Percentiles rank a stretch among this genome's conserved stretches.
Evolutionary conservation across 2,797 vertebrate genomes (phyloP).

Genomic region (Alfaro cultratus): DNA sequence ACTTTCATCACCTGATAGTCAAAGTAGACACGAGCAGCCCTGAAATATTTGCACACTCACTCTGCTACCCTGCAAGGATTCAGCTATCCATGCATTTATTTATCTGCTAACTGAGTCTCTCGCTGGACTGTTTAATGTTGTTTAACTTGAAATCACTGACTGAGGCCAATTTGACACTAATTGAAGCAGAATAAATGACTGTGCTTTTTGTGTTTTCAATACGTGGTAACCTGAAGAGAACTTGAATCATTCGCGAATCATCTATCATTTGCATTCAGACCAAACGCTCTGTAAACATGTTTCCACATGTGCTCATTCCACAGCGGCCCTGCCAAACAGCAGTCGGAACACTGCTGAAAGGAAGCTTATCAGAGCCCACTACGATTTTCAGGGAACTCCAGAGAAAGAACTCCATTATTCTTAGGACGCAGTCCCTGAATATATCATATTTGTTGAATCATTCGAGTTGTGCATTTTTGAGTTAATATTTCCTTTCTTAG

Average conservation of each 20-base stretch:
- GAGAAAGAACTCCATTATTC: constrained; percentile 3
- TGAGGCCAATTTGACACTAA: constrained; percentile 27
- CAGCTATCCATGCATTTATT: constrained; percentile 1
- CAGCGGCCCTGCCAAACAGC: constrained; percentile 62
- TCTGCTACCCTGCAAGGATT: constrained; percentile 8
- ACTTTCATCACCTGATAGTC: constrained; percentile 1
- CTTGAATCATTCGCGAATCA: constrained; percentile 68
- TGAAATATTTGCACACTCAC: constrained; percentile 12
- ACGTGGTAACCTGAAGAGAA: constrained; percentile 52
- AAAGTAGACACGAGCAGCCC: background rate
- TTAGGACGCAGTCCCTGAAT: background rate
- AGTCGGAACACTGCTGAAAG: constrained; percentile 53
- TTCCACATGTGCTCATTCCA: constrained; percentile 75
- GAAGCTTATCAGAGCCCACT: constrained; percentile 59
- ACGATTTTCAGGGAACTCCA: constrained; percentile 36
- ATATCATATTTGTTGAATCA: constrained; percentile 4
- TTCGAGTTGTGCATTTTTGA: constrained; percentile 4
- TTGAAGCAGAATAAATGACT: constrained; percentile 38
- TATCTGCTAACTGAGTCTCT: constrained; percentile 22
- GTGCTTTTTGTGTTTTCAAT: constrained; percentile 40
- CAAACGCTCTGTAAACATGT: constrained; percentile 73
- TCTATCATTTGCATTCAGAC: constrained; percentile 69
- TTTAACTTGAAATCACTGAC: constrained; percentile 19
- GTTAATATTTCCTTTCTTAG: constrained; percentile 6
- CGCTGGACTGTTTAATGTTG: constrained; percentile 17